These are phyloP conservation scores for Lamellibrachia satsuma DNA, from an alignment of 2,888 invertebrate genomes.

Conservation along the genomic window DNA sequence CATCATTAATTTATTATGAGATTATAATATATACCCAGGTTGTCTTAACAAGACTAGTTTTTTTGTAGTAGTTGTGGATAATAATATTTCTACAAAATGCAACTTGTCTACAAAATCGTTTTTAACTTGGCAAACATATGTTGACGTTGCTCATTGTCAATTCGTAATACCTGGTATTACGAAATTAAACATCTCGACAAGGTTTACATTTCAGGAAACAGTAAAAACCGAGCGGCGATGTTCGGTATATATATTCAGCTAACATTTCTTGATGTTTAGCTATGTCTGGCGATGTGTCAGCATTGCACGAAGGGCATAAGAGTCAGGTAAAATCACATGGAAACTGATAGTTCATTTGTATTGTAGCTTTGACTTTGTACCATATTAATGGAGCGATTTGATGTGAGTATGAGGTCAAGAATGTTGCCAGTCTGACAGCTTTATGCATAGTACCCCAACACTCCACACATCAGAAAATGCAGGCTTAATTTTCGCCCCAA, in stretches of 20 bases:
- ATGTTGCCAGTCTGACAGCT: too few species aligned
- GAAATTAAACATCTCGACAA: not conserved
- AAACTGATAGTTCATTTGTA: not conserved
- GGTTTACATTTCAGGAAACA: not conserved
- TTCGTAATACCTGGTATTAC: not conserved
- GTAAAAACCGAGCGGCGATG: not conserved
- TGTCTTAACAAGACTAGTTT: not conserved
- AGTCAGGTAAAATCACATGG: not conserved
- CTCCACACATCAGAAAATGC: too few species aligned
- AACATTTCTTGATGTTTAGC: not conserved
- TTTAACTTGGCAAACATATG: not conserved
- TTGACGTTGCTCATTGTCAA: not conserved
- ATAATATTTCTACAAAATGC: not conserved
- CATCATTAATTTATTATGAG: not conserved
- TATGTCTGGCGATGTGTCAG: not conserved
- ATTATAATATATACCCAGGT: not conserved
- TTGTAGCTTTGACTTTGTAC: too few species aligned
- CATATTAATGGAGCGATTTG: too few species aligned
- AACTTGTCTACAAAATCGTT: not conserved
- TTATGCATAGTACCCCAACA: too few species aligned
- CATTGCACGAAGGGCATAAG: not conserved
- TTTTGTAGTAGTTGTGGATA: not conserved
- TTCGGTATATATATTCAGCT: not conserved
- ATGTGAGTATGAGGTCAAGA: too few species aligned
- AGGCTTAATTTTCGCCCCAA: too few species aligned